Conservation (phyloP, 35 echinoderm and acorn worm genomes). For the Amphiura filiformis region DNA sequence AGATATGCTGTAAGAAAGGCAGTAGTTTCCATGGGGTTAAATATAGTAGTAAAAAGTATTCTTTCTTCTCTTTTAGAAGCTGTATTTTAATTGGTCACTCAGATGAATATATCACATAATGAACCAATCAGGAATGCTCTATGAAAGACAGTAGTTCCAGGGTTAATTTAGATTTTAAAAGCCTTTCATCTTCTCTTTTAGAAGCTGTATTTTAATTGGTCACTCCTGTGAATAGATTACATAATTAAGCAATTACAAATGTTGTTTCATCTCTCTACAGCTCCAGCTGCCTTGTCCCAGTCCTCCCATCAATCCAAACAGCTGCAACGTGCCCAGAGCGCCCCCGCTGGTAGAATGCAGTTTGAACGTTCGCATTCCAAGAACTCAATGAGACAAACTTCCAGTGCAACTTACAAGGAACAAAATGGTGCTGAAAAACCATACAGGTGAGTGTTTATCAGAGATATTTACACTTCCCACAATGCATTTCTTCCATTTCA, state of each 20-base stretch:
- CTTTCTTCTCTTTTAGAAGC: too few relatives aligned
- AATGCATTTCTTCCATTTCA: too few relatives aligned
- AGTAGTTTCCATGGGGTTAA: too few relatives aligned
- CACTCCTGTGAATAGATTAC: not conserved
- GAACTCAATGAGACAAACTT: slow-evolving; percentile 31
- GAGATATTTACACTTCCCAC: too few relatives aligned
- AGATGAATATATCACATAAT: too few relatives aligned
- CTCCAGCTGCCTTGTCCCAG: not conserved
- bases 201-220: not conserved
- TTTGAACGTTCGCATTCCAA: slow-evolving; percentile 1
- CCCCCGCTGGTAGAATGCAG: slow-evolving; percentile 8
- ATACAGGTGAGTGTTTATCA: not conserved
- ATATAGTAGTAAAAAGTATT: too few relatives aligned
- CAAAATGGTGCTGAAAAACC: not conserved
- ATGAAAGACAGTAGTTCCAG: not conserved
- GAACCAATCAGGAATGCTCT: too few relatives aligned
- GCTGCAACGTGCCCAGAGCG: slow-evolving; percentile 33
- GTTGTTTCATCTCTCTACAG: not conserved
- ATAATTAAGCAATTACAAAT: not conserved
- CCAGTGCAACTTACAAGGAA: not conserved
- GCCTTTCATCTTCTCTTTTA: not conserved
- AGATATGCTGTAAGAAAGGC: too few relatives aligned
- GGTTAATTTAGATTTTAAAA: not conserved
- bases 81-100: too few relatives aligned
- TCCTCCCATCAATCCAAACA: not conserved